Percentiles rank a stretch among this genome's conserved stretches.
Conservation (phyloP, 2,113 vertebrate species). For the Jacana jacana region DNA sequence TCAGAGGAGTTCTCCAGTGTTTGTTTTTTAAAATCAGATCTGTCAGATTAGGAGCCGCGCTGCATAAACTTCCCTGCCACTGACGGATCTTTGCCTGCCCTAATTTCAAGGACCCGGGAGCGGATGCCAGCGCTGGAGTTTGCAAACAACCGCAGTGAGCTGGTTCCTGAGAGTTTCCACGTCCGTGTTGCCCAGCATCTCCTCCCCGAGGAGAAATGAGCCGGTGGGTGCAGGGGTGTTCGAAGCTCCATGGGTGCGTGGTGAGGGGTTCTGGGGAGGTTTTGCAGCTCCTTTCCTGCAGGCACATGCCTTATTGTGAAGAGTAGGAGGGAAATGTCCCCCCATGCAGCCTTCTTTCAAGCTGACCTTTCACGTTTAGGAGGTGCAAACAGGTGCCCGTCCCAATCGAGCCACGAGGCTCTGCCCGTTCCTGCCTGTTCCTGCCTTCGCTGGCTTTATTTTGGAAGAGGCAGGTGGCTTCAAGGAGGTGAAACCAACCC, state of each 20-base stretch:
- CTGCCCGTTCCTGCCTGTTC: background rate
- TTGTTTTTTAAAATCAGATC: background rate
- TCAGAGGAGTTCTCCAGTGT: background rate
- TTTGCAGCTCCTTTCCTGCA: background rate
- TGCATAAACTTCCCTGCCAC: background rate
- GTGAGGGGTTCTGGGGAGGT: background rate
- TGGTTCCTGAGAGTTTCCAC: background rate
- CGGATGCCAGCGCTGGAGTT: background rate
- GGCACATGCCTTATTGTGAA: background rate
- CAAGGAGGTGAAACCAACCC: background rate
- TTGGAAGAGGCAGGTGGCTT: background rate
- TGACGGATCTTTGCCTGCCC: background rate
- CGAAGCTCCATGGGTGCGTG: accelerated
- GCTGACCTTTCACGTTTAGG: background rate
- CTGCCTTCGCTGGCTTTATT: background rate
- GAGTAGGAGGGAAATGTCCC: background rate
- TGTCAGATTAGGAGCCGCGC: background rate
- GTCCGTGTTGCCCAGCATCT: accelerated
- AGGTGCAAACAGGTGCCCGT: background rate
- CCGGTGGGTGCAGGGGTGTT: background rate
- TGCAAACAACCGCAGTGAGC: background rate
- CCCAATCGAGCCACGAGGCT: background rate
- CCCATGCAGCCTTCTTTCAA: background rate
- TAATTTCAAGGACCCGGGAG: background rate
- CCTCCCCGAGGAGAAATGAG: background rate